Base-by-base conservation (phyloP, 1,140 invertebrate species). In the Pogonomyrmex californicus region DNA sequence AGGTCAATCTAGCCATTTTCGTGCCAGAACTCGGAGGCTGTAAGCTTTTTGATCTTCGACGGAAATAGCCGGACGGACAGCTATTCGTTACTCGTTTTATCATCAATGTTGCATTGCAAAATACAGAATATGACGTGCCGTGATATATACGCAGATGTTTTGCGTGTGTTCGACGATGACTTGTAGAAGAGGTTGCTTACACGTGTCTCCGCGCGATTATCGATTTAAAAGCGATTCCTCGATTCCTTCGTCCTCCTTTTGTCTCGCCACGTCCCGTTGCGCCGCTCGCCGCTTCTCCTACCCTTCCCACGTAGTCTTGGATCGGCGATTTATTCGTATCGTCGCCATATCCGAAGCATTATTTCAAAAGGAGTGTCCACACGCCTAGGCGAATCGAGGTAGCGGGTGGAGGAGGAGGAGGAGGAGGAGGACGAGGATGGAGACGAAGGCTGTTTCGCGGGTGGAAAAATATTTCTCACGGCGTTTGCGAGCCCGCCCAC, bases 381-480 rank as follows among this genome's bases (percentile, higher is more conserved):
- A 71, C 76, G 78, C 76, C 82, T 65, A 90, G 86, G 87, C 83
- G 75, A 85, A 65, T 60, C 82, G 76, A 56, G 36, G 68, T 23
- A 70, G 68, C 56, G 63, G 65, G 85, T 88, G 75, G 6, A 17
- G 51, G 68, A 51, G 87, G 86, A 82, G 86, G 76, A 75, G 85
- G 81, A 60, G 36, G 62, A 81, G 47, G n/a, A 38, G 65, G 78
- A 73, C 65, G 71, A 62, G 76, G 58, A 62, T 65, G 88, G 51
- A 30, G 63, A 77, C 65, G 66, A 86, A 86, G 82, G 87, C 76
- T 89, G 90, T 88, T 87, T 88, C 86, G 79, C 87, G 86, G 79
- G 86, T 91, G 90, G 92, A 93, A 94, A 94, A 94, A 94, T 94
- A 94, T 94, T 94, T 94, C 93, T 94, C 85, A 88, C 88, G 82